These are phyloP conservation scores for Lepidonotus clava DNA, from an alignment of 2,888 invertebrate genomes.

Conservation along the genomic window DNA sequence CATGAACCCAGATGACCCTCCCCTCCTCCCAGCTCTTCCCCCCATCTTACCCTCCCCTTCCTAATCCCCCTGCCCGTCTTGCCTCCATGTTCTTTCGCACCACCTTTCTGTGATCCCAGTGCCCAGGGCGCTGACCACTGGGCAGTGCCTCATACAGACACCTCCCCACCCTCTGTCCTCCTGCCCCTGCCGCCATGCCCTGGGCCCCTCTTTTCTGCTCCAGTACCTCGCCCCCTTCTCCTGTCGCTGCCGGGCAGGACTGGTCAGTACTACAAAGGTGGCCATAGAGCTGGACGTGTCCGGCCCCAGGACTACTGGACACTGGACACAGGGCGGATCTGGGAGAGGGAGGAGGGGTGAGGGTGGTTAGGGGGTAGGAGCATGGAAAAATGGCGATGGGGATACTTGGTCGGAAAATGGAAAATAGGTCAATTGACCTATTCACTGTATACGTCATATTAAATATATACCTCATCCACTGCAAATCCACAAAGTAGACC, in stretches of 20 bases:
- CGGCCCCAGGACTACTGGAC: too few species aligned
- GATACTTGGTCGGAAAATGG: too few species aligned
- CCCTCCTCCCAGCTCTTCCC: neutral
- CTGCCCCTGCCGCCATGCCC: neutral
- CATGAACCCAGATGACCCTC: neutral
- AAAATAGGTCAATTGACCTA: too few species aligned
- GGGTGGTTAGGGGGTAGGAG: too few species aligned
- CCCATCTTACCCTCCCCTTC: neutral
- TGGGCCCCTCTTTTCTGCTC: neutral
- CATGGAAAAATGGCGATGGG: too few species aligned
- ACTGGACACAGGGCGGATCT: too few species aligned
- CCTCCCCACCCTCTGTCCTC: neutral
- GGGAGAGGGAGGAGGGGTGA: too few species aligned
- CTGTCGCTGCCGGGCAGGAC: too few species aligned
- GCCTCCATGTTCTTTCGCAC: neutral
- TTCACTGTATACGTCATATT: too few species aligned
- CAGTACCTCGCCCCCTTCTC: neutral
- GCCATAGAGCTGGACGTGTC: constrained; percentile 4
- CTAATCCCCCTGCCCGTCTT: neutral
- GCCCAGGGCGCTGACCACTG: neutral
- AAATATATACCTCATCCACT: too few species aligned
- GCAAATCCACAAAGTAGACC: too few species aligned
- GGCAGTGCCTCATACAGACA: neutral
- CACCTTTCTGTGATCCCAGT: too few species aligned
- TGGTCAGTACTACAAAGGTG: constrained; percentile 25